Conservation (phyloP, 1,140 invertebrate species). For the Acromyrmex charruanus region DNA sequence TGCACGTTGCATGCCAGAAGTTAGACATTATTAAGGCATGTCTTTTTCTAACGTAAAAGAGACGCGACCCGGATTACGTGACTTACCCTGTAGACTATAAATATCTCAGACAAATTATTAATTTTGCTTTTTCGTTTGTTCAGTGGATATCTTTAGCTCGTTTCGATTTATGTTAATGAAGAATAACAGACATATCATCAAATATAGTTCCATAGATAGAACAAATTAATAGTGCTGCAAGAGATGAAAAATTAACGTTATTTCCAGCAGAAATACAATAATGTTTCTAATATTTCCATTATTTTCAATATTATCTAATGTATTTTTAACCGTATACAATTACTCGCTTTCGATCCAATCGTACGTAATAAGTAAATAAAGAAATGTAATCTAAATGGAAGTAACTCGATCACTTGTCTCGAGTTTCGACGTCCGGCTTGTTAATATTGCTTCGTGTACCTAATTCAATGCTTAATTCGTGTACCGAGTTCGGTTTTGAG, state of each 20-base stretch:
- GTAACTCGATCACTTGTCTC: not conserved
- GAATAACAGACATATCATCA: not conserved
- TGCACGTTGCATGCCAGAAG: not conserved
- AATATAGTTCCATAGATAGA: not conserved
- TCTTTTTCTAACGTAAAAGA: not conserved
- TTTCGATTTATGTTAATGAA: not conserved
- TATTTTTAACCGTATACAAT: not conserved
- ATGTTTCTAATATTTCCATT: not conserved
- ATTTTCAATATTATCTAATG: not conserved
- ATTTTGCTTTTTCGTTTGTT: not conserved
- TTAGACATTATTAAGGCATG: not conserved
- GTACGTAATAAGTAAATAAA: not conserved
- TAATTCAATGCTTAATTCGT: slow-evolving; percentile 12
- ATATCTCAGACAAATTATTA: slow-evolving; percentile 12
- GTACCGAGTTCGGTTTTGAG: slow-evolving; percentile 32
- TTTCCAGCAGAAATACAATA: not conserved
- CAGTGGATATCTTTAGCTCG: not conserved
- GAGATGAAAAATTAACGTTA: not conserved
- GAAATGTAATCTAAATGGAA: slow-evolving; percentile 22
- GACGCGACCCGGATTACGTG: not conserved
- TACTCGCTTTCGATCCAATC: not conserved
- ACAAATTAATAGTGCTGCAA: slow-evolving; percentile 24
- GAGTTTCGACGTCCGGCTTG: slow-evolving; percentile 1
- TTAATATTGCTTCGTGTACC: slow-evolving; percentile 12
- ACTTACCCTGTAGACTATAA: not conserved